A percentile compares a stretch with the other conserved stretches of the same genome.
Conservation (phyloP, 2,888 invertebrate species). For the Galerucella nymphaeae region DNA sequence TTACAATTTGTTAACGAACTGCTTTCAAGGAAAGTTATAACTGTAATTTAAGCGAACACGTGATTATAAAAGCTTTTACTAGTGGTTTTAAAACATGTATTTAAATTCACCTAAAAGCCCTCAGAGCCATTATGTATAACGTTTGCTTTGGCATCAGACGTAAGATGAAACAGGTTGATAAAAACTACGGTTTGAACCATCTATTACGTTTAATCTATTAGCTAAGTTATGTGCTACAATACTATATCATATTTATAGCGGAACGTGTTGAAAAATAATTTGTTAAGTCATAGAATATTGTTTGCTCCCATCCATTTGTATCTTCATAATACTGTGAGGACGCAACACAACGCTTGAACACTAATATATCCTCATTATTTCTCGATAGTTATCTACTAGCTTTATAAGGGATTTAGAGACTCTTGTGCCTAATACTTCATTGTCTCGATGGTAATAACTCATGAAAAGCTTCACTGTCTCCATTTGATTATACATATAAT, state of each 20-base stretch:
- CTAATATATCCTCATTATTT: slow-evolving; percentile 7
- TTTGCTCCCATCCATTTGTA: too few relatives aligned
- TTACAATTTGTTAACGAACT: slow-evolving; percentile 40
- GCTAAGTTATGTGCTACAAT: too few relatives aligned
- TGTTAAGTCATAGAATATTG: too few relatives aligned
- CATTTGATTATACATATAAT: slow-evolving; percentile 35
- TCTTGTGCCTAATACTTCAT: slow-evolving; percentile 6
- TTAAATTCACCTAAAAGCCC: slow-evolving; percentile 14
- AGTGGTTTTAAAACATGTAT: slow-evolving; percentile 25
- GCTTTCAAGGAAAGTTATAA: slow-evolving; percentile 28
- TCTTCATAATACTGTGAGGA: too few relatives aligned
- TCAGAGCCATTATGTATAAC: too few relatives aligned
- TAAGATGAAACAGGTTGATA: too few relatives aligned
- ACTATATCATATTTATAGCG: too few relatives aligned
- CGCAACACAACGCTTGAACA: too few relatives aligned
- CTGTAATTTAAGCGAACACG: background rate
- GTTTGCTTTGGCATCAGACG: too few relatives aligned
- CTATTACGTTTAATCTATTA: too few relatives aligned
- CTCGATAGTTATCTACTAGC: background rate
- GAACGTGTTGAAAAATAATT: too few relatives aligned
- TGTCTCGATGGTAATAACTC: slow-evolving; percentile 8
- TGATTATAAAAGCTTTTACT: slow-evolving; percentile 36
- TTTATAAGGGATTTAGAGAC: background rate
- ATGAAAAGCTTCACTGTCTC: slow-evolving; percentile 7
- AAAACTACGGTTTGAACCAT: too few relatives aligned